Evolutionary conservation across 2,797 vertebrate genomes (phyloP), one percentile per base, ranked within the genome.

Genomic region (Aplochiton taeniatus): DNA sequence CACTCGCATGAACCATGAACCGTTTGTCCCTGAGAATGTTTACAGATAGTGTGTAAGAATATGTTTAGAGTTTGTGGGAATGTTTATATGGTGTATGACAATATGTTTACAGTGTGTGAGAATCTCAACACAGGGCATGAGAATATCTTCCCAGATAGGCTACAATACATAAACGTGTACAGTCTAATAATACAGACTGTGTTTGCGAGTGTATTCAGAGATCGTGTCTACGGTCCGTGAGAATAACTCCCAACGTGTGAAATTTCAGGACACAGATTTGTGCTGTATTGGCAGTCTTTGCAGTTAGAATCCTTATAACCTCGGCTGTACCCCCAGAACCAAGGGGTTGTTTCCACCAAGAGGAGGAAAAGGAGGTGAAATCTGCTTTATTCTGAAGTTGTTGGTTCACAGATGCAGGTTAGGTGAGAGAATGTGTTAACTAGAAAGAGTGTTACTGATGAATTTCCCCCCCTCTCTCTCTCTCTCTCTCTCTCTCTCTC

Each of bases 201-300:
- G 31, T 31, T 3, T 2, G 31, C 31, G 71, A 75, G 65, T 75
- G 78, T 69, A 69, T 66, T 65, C 69, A 72, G 20, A 62, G 58
- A 52, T 65, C 73, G 67, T 69, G 59, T 78, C 81, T 75, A 65
- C 67, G 80, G 78, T 70, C 60, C 53, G 48, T 80, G 75, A 76
- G 80, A 85, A 86, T 79, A 85, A 62, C 74, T 80, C 17, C 6
- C 63, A 53, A 51, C n/a, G 61, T 69, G 68, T 69, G 63, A 77
- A 79, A 83, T 17, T 71, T 49, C 72, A 68, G 73, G 79, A 80
- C 72, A 83, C 77, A 83, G 65, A 75, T 85, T 76, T 76, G 41
- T 87, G 83, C 86, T 80, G 81, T 68, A 66, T 63, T 58, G 59
- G 79, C 78, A 79, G 67, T 72, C 63, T 71, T 58, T 82, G 65